Evolutionary conservation across 2,888 invertebrate genomes (phyloP).

Genomic region (Diarsia dahlii): DNA sequence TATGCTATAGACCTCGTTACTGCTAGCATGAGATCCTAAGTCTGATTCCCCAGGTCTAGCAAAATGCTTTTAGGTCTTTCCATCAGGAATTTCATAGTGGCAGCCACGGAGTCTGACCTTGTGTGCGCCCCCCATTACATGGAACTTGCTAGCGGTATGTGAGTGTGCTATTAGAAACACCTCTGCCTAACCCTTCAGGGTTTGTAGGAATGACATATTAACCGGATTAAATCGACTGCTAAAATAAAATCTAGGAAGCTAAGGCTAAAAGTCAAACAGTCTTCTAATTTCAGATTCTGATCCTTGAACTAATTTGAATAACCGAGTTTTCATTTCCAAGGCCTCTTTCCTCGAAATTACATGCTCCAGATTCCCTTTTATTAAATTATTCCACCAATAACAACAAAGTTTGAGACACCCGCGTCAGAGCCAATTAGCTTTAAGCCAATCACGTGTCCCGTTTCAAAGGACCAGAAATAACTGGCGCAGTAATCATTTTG

Average conservation of each 20-base stretch:
- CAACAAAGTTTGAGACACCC: slow-evolving; percentile 45
- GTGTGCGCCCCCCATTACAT: neutral
- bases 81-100: neutral
- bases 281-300: neutral
- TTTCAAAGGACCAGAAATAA: slow-evolving; percentile 32
- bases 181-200: neutral
- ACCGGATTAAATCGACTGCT: neutral
- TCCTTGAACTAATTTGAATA: slow-evolving; percentile 17
- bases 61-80: neutral
- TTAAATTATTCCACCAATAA: slow-evolving; percentile 43
- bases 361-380: slow-evolving; percentile 23
- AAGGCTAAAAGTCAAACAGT: neutral
- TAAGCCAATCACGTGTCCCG: slow-evolving; percentile 27
- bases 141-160: neutral
- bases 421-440: slow-evolving; percentile 42
- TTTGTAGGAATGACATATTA: too few species aligned
- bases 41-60: neutral
- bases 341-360: neutral
- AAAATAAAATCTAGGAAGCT: neutral
- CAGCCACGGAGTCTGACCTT: neutral
- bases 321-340: slow-evolving; percentile 14
- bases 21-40: neutral
- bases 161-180: neutral
- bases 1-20: neutral
- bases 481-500: neutral